Base-by-base conservation (phyloP, 2,113 vertebrate genomes). In the human (Homo sapiens) region DNA sequence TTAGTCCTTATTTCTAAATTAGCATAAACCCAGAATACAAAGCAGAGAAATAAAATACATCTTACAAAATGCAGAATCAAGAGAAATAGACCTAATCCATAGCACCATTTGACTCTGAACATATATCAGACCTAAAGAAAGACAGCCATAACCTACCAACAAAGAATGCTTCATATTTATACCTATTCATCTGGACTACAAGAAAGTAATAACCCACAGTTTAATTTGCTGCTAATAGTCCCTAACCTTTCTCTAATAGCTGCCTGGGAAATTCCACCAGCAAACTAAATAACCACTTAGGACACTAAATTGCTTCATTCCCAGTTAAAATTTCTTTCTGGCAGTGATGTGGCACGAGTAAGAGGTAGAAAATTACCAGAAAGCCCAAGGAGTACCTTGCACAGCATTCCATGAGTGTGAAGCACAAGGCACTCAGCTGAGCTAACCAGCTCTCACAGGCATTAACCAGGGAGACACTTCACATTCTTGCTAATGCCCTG, bases 281-380 rank as follows among this genome's bases (percentile, higher is more conserved):
- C 50, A 75, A 57, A 40, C 72, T 66, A 89, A 50, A 79, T 55
- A 78, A 94, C 9, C 32, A 55, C 18, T 20, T 89, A 88, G 16
- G 45, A 86, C 23, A 92, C 59, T 84, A 73, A 85, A 25, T 50
- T 22, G 32, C 11, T 94, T 95, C 82, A n/a, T 7, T 75, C 5
- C 35, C n/a, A 52, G 6, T 38, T 90, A 55, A 96, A 93, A 94
- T 93, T 96, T 35, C 80, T 93, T 40, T 75, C 87, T 68, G 32
- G 52, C 35, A 55, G 30, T 38, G 16, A 45, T 70, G 30, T 93
- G 72, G 20, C 88, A 59, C 9, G 20, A 93, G 17, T 45, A 59
- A 59, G 45, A 78, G 13, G 9, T 9, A 85, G 66, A 50, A 79
- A 35, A 18, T 10, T 23, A 25, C 57, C 61, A 78, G 59, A 82